Evolutionary conservation across 2,797 vertebrate genomes (phyloP).

Genomic region (Nyctibius grandis): DNA sequence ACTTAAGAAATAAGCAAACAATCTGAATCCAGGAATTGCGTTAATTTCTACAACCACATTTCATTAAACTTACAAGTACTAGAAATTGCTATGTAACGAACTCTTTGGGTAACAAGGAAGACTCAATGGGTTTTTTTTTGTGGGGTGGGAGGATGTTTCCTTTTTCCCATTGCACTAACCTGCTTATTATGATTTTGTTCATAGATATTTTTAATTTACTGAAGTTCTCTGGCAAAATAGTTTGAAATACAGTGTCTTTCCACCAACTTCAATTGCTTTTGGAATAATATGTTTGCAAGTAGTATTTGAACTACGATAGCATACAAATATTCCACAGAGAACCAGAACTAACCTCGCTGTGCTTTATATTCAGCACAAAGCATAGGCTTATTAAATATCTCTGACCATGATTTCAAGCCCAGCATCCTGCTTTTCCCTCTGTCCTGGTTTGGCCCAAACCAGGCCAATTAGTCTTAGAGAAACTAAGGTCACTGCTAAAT

Average conservation of each 20-base stretch:
- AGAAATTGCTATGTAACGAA: not conserved
- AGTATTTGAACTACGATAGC: not conserved
- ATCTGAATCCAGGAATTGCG: not conserved
- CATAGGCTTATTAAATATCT: not conserved
- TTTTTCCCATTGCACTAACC: not conserved
- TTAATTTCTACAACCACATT: not conserved
- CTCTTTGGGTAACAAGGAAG: not conserved
- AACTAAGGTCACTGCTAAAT: too few relatives aligned
- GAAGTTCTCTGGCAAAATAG: not conserved
- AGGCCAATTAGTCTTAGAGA: too few relatives aligned
- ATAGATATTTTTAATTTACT: not conserved
- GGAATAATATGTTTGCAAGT: not conserved
- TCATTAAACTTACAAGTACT: not conserved
- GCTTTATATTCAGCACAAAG: not conserved
- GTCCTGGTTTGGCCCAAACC: too few relatives aligned
- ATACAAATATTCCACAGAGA: not conserved
- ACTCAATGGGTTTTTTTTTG: fast-evolving
- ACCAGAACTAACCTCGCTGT: not conserved
- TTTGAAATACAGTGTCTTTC: not conserved
- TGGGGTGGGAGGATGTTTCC: not conserved
- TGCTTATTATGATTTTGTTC: not conserved
- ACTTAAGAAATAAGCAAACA: not conserved
- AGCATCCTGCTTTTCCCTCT: not conserved
- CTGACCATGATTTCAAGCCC: not conserved
- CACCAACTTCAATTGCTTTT: not conserved